phyloP scores from a whole-genome alignment of 2,797 vertebrate species.

The Pteropus rufus region DNA sequence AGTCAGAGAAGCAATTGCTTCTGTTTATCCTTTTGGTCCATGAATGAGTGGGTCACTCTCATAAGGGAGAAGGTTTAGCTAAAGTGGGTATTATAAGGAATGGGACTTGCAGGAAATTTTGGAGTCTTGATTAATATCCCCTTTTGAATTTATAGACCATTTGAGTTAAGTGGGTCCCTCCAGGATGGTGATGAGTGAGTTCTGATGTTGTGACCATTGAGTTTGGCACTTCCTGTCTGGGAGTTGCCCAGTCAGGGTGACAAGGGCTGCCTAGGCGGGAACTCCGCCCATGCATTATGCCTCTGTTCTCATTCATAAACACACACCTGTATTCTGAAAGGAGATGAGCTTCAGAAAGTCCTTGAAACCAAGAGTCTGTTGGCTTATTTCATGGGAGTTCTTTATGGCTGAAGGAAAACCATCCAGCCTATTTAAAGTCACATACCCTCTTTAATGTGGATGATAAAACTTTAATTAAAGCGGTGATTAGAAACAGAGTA shows the following conservation, averaged over 20 bases:
- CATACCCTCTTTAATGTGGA: slow-evolving; percentile 63
- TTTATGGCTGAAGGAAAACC: slow-evolving; percentile 35
- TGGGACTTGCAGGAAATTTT: not conserved
- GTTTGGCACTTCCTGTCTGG: not conserved
- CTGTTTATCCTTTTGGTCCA: not conserved
- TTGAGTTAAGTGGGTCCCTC: not conserved
- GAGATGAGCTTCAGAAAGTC: slow-evolving; percentile 1
- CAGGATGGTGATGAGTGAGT: not conserved
- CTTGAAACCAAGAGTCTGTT: slow-evolving; percentile 37
- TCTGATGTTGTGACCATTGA: not conserved
- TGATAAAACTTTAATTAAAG: slow-evolving; percentile 78
- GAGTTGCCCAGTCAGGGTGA: not conserved
- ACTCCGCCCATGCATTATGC: not conserved
- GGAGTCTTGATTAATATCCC: not conserved
- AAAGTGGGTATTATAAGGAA: not conserved
- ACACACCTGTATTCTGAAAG: not conserved
- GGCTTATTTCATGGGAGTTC: slow-evolving; percentile 25
- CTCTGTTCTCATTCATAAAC: not conserved
- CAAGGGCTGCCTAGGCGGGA: not conserved
- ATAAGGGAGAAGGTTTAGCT: not conserved
- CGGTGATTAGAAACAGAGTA: slow-evolving; percentile 73
- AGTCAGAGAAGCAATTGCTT: not conserved
- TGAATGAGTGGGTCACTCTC: not conserved
- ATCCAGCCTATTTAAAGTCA: slow-evolving; percentile 57
- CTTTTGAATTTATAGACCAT: slow-evolving; percentile 9